These are phyloP conservation scores for Dioctria rufipes DNA, from an alignment of 2,888 invertebrate genomes.

Conservation along the genomic window DNA sequence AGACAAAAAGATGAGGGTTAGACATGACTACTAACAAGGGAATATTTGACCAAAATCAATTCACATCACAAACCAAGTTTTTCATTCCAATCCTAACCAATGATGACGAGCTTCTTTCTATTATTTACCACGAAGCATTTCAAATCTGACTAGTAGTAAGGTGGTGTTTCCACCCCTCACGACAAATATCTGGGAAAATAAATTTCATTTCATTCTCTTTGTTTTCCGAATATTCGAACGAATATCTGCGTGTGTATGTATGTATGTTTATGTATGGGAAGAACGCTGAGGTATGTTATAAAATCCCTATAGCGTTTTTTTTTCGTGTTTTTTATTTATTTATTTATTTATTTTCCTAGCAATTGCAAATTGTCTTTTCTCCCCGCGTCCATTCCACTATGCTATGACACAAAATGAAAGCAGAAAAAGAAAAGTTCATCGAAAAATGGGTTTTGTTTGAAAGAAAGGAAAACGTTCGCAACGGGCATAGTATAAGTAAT, in stretches of 20 bases:
- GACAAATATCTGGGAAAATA: conserved; percentile 31
- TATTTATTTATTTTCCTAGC: conserved; percentile 22
- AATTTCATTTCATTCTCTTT: conserved; percentile 30
- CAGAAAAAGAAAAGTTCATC: not conserved
- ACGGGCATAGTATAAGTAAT: conserved; percentile 1
- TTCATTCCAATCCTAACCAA: conserved; percentile 1
- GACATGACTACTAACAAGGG: conserved; percentile 33
- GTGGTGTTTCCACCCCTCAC: not conserved
- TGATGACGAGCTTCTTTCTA: conserved; percentile 10
- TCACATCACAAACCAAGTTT: conserved; percentile 19
- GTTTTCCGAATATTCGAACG: not conserved
- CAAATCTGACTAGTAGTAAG: not conserved
- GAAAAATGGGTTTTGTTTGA: conserved; percentile 13
- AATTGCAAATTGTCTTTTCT: not conserved
- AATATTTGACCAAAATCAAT: conserved; percentile 31
- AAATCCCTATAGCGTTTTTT: no score
- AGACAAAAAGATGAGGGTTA: conserved; percentile 23
- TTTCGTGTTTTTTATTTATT: not conserved
- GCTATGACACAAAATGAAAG: not conserved
- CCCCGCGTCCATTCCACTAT: not conserved
- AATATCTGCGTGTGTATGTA: no score
- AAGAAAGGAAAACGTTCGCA: conserved; percentile 13
- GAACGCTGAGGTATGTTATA: conserved; percentile 13
- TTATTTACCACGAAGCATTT: conserved; percentile 23
- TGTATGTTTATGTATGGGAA: not conserved